Evolutionary conservation across 1,140 invertebrate genomes (phyloP), one percentile per base, ranked within the genome.

Genomic region (Probaryconus sp.): DNA sequence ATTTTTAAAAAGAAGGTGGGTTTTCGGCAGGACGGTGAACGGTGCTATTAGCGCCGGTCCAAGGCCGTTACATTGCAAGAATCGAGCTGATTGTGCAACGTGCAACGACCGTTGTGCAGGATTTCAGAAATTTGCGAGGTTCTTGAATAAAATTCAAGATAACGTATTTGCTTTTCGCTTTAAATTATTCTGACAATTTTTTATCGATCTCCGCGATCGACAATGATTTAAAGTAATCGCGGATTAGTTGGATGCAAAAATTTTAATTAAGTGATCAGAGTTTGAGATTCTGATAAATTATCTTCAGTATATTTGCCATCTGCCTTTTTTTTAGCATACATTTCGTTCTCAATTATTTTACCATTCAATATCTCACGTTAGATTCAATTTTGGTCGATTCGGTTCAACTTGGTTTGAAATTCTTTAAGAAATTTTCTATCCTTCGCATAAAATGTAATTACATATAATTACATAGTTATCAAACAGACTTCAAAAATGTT

Each of bases 1-100:
- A 58, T 65, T 67, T 73, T 73, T 61, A 20, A 55, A 60, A 55
- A 42, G 30, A 56, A 61, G 50, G 14, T 16, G 40, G 40, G 55
- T 77, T 81, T 83, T 81, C 43, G 78, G 71, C 76, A 77, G 16
- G 73, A 73, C n/a, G 75, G 81, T 83, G 81, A 83, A 75, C 60
- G 79, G 77, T 80, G 73, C 64, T 70, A 55, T 76, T 75, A 76
- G 55, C 68, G 47, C 61, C 33, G 58, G 65, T 53, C 68, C 81
- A 82, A 82, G 81, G 81, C 70, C 76, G 53, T 48, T 75, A 74
- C 55, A 77, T 80, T 82, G 75, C 82, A 71, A 83, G 74, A 68
- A 77, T 82, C 40, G 71, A 76, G 53, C 56, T 40, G 40, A 74
- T 77, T 78, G 73, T 77, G 79, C 77, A 81, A 77, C 67, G 31